phyloP scores from a whole-genome alignment of 2,888 invertebrate species.

The Cheilosia grossa region DNA sequence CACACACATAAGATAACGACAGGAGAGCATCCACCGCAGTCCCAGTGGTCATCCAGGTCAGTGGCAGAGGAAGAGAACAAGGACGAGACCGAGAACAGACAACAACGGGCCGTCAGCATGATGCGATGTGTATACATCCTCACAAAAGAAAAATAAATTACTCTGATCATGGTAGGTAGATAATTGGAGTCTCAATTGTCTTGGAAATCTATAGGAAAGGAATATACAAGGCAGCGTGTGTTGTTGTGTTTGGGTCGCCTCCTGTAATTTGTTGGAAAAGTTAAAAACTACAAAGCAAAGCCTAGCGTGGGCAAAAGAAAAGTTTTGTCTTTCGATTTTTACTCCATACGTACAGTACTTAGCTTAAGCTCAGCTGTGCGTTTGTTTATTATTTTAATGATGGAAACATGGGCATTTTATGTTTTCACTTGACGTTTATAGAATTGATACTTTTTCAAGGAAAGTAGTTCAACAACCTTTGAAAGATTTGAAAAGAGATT shows the following conservation, averaged over 20 bases:
- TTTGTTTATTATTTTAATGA: conserved; percentile 25
- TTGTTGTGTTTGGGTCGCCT: not conserved
- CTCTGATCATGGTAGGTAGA: not conserved
- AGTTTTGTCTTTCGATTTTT: conserved; percentile 25
- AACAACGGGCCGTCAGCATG: not conserved
- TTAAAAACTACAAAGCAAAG: conserved; percentile 15
- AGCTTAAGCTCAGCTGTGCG: conserved; percentile 9
- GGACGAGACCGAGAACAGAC: not conserved
- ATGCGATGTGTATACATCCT: not conserved
- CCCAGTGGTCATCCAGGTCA: conserved; percentile 12
- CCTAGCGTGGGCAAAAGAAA: not conserved
- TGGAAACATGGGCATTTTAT: not conserved
- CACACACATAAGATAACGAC: not conserved
- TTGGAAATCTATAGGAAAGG: conserved; percentile 6
- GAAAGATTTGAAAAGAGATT: too few species aligned
- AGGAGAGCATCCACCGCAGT: not conserved
- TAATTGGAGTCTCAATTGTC: conserved; percentile 43
- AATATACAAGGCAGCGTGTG: not conserved
- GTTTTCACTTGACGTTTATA: not conserved
- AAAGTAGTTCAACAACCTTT: not conserved
- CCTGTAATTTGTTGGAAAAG: conserved; percentile 28
- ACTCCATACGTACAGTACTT: not conserved
- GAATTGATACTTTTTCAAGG: not conserved
- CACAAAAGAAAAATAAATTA: conserved; percentile 27
- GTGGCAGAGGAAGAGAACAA: conserved; percentile 1